Evolutionary conservation across 2,113 vertebrate genomes (phyloP), one percentile per base, ranked within the genome.

Genomic region (Pterocles gutturalis): DNA sequence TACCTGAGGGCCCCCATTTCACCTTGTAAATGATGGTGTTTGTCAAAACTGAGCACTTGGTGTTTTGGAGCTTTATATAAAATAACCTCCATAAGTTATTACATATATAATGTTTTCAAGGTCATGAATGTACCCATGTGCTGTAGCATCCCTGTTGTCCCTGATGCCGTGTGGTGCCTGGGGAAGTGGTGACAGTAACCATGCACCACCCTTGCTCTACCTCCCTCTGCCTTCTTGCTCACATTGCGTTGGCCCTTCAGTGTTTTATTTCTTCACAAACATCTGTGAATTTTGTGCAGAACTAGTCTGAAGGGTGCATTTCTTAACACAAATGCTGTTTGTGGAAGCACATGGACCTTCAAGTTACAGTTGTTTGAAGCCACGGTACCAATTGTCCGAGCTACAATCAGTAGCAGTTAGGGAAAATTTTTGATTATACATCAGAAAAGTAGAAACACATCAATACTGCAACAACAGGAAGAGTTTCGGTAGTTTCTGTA

Each of bases 401-500:
- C 43, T 91, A 24, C 16, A 77, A 4, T 54, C 58, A 24, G 41
- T 61, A 81, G 11, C 72, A 67, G 22, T 49, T 62, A 62, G 25
- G 43, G 48, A 82, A 78, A 55, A 43, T 15, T 3, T 12, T 33
- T 86, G 21, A 45, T 90, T 57, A 11, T 60, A 18, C 19, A 17
- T 57, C 24, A 31, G 81, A 34, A 78, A 78, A 87, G 60, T 36
- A 61, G 79, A 71, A 90, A 43, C n/a, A 71, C 9, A 19, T 90
- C 16, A 55, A 26, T 72, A 61, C 18, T 72, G 5, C 25, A 12
- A 41, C 41, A 41, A 41, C 0, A 1, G 48, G 34, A 83, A 31
- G 16, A 65, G 19, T 79, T 95, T 83, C 67, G 71, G 55, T 60
- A 75, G 46, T 93, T 92, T 86, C 55, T 51, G 36, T 77, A 70